A percentile compares a stretch with the other conserved stretches of the same genome.
Evolutionary conservation across 2,888 invertebrate species (phyloP).

Genomic region (Cantharis rustica): DNA sequence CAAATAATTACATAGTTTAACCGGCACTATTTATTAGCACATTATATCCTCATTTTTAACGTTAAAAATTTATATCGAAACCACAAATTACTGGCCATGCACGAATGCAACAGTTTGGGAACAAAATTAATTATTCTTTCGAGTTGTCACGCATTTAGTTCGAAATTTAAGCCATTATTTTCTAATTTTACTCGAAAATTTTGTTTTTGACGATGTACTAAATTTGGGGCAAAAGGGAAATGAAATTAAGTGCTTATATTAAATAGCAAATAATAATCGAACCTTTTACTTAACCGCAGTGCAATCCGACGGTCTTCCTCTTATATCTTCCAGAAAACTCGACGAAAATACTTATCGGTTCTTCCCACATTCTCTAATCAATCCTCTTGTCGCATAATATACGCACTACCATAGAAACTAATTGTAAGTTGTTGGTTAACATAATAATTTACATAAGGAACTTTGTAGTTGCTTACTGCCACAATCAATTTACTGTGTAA

Average conservation of each 20-base stretch:
- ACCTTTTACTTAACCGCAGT: background rate
- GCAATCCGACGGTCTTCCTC: background rate
- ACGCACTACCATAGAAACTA: background rate
- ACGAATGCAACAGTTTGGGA: background rate
- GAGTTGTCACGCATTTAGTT: background rate
- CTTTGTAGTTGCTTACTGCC: background rate
- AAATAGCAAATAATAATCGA: background rate
- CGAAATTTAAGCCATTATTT: background rate
- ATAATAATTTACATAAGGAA: background rate
- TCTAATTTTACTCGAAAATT: background rate
- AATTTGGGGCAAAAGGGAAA: background rate
- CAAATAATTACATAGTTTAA: background rate
- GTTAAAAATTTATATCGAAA: background rate
- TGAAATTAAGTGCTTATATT: background rate
- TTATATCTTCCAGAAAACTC: too few species aligned
- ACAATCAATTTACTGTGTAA: background rate
- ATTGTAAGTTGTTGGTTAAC: background rate
- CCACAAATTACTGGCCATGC: background rate
- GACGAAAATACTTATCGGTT: background rate
- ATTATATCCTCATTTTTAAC: background rate
- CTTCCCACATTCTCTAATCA: background rate
- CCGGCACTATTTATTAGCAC: background rate
- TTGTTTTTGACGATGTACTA: background rate
- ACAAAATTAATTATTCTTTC: background rate
- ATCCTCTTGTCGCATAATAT: background rate